Conservation (phyloP, 2,113 vertebrate species). For the Oryzias curvinotus region DNA sequence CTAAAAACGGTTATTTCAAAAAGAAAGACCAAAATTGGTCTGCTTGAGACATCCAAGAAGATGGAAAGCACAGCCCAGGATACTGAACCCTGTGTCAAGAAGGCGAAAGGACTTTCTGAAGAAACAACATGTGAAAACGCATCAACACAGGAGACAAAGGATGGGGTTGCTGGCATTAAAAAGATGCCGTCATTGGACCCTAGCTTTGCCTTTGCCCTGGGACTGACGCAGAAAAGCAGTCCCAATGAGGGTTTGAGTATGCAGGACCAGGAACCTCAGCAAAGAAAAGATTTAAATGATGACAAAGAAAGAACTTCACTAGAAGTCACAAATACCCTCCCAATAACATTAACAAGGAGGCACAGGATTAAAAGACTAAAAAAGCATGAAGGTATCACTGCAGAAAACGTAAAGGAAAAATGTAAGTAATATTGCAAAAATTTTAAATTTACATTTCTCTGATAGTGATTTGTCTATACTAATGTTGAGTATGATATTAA, state of each 20-base stretch:
- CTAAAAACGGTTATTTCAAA: slow-evolving; percentile 66
- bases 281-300: slow-evolving; percentile 9
- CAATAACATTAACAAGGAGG: slow-evolving; percentile 30
- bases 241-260: slow-evolving; percentile 9
- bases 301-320: slow-evolving; percentile 17
- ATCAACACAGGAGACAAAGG: background rate
- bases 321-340: slow-evolving; percentile 22
- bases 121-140: slow-evolving; percentile 1
- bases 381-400: slow-evolving; percentile 54
- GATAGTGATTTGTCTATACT: background rate
- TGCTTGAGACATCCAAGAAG: slow-evolving; percentile 3
- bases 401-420: slow-evolving; percentile 62
- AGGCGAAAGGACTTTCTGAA: slow-evolving; percentile 22
- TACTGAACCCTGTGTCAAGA: slow-evolving; percentile 45
- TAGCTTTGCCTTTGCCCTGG: slow-evolving; percentile 53
- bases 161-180: slow-evolving; percentile 9
- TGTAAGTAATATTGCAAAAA: slow-evolving; percentile 57
- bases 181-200: slow-evolving; percentile 49
- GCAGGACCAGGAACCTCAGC: slow-evolving; percentile 7
- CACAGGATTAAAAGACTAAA: slow-evolving; percentile 59
- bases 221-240: slow-evolving; percentile 53
- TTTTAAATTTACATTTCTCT: background rate
- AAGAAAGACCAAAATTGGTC: slow-evolving; percentile 48
- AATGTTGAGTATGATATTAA: slow-evolving; percentile 6
- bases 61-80: background rate